A percentile compares a stretch with the other conserved stretches of the same genome.
These are phyloP conservation scores for Physella acuta DNA, from an alignment of 1,140 invertebrate genomes.

Conservation along the genomic window DNA sequence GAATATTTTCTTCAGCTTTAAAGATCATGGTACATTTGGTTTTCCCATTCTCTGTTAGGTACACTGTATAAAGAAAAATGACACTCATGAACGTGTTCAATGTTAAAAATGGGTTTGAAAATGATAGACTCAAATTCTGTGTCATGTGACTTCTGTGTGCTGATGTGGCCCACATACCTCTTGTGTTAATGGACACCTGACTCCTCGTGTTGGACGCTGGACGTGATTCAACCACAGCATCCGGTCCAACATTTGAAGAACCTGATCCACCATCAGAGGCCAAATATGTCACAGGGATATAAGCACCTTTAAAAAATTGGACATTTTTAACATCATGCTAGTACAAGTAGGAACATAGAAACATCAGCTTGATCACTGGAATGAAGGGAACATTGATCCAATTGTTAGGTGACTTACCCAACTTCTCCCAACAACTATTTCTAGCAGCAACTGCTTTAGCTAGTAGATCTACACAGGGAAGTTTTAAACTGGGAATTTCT, in stretches of 20 bases:
- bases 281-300: conserved; percentile 12
- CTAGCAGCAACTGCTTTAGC: conserved; percentile 41
- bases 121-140: too few relatives aligned
- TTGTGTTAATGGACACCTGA: too few relatives aligned
- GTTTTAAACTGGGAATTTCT: conserved; percentile 40
- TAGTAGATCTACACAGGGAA: conserved; percentile 45
- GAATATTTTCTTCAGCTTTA: conserved; percentile 47
- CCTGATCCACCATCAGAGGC: conserved; percentile 21
- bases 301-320: conserved; percentile 17
- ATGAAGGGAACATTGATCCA: too few relatives aligned
- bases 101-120: too few relatives aligned
- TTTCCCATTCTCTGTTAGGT: conserved; percentile 50
- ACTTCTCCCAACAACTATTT: conserved; percentile 51
- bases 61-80: conserved; percentile 37
- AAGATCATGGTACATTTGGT: conserved; percentile 57
- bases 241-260: conserved; percentile 11
- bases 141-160: too few relatives aligned
- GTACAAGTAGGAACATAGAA: too few relatives aligned
- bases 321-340: too few relatives aligned
- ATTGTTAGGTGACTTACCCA: conserved; percentile 47
- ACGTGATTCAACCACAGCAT: conserved; percentile 12
- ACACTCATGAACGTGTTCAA: too few relatives aligned
- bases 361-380: too few relatives aligned
- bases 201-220: background rate
- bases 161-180: too few relatives aligned